Evolutionary conservation across 2,113 vertebrate genomes (phyloP).

Genomic region (Bettongia penicillata): DNA sequence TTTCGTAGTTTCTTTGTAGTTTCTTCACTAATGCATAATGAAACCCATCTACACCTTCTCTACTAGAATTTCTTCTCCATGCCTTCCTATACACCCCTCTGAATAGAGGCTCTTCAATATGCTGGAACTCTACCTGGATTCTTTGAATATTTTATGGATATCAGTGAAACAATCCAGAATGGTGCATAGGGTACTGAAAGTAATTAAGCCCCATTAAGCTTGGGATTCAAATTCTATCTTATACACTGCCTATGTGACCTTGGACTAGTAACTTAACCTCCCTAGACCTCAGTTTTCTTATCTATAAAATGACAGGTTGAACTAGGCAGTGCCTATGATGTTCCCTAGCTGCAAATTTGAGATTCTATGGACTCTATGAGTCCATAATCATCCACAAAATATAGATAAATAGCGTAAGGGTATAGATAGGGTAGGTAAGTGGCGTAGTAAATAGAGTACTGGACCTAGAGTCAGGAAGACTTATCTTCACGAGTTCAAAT

Average conservation of each 20-base stretch:
- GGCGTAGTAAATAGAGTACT: not conserved
- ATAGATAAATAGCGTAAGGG: not conserved
- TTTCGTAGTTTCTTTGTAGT: too few species aligned
- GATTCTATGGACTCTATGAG: not conserved
- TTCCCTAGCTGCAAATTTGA: not conserved
- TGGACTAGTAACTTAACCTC: not conserved
- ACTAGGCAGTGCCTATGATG: not conserved
- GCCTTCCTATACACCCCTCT: not conserved
- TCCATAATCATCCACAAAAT: not conserved
- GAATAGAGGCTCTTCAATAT: not conserved
- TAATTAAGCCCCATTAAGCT: not conserved
- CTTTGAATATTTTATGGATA: not conserved
- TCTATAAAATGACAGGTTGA: not conserved
- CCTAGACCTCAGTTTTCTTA: not conserved
- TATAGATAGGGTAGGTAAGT: not conserved
- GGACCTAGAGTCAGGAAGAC: not conserved
- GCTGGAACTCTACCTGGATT: not conserved
- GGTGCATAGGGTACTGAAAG: not conserved
- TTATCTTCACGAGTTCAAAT: not conserved
- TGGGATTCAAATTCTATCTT: not conserved
- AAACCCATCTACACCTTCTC: not conserved
- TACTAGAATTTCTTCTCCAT: not conserved
- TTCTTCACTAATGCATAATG: not conserved
- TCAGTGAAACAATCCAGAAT: not conserved
- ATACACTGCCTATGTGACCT: not conserved